phyloP scores from a whole-genome alignment of 2,113 vertebrate species.

The Paratilapia polleni region DNA sequence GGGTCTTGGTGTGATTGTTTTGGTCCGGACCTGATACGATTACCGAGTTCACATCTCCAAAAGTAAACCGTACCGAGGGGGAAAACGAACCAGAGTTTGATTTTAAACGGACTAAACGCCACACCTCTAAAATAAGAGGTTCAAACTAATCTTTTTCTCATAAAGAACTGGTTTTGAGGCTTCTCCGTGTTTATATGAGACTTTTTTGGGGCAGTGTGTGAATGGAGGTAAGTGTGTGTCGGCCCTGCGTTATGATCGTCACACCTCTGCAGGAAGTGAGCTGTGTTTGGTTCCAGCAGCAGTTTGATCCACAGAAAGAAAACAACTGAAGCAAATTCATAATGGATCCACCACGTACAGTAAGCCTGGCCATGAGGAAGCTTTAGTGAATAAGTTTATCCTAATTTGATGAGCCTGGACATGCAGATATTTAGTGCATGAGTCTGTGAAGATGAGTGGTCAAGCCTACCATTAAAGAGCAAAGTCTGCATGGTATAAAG shows the following conservation, averaged over 20 bases:
- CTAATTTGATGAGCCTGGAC: slow-evolving; percentile 37
- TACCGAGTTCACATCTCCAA: too few species aligned
- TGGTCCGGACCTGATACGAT: too few species aligned
- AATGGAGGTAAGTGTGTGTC: background rate
- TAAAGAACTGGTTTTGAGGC: background rate
- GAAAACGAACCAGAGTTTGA: too few species aligned
- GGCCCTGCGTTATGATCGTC: background rate
- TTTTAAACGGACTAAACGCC: too few species aligned
- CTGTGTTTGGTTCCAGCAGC: background rate
- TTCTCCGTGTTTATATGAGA: background rate
- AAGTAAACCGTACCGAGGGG: too few species aligned
- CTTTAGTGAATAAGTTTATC: slow-evolving; percentile 24
- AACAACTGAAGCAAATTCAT: background rate
- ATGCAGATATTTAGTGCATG: slow-evolving; percentile 51
- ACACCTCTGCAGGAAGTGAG: background rate
- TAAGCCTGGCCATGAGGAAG: background rate
- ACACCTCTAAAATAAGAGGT: background rate
- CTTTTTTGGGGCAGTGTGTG: background rate
- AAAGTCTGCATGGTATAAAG: slow-evolving; percentile 20
- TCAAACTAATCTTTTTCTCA: background rate
- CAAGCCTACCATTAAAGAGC: slow-evolving; percentile 12
- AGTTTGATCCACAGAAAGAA: background rate
- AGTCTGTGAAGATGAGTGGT: slow-evolving; percentile 45
- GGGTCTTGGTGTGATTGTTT: too few species aligned
- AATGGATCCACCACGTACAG: background rate